Evolutionary conservation across 2,888 invertebrate genomes (phyloP).

Genomic region (Caenorhabditis virilis): DNA sequence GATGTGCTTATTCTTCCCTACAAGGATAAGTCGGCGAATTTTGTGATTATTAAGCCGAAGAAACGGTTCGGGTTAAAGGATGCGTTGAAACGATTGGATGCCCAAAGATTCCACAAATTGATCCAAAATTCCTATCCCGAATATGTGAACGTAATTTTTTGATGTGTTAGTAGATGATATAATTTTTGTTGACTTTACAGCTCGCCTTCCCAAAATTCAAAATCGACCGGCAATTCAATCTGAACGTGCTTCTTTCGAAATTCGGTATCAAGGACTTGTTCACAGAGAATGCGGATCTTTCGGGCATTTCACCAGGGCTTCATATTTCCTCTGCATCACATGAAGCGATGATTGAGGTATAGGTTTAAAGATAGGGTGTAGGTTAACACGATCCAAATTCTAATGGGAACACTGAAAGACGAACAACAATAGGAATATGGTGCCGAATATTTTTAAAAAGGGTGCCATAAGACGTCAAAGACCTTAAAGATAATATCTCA

Average conservation of each 20-base stretch:
- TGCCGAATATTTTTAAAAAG: too few species aligned
- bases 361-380: too few species aligned
- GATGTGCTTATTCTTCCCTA: slow-evolving; percentile 28
- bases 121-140: slow-evolving; percentile 11
- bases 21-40: slow-evolving; percentile 26
- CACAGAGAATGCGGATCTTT: slow-evolving; percentile 25
- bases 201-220: slow-evolving; percentile 41
- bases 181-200: too few species aligned
- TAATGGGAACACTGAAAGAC: too few species aligned
- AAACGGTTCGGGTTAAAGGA: slow-evolving; percentile 2
- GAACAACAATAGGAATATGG: too few species aligned
- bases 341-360: slow-evolving; percentile 62
- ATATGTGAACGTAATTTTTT: slow-evolving; percentile 4
- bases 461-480: too few species aligned
- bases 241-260: slow-evolving; percentile 19
- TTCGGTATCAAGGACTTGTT: slow-evolving; percentile 33
- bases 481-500: too few species aligned
- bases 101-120: slow-evolving; percentile 19
- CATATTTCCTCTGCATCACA: slow-evolving; percentile 53
- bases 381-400: too few species aligned
- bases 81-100: slow-evolving; percentile 10
- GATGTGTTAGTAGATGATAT: too few species aligned
- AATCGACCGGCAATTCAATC: slow-evolving; percentile 21
- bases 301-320: slow-evolving; percentile 38
- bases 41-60: slow-evolving; percentile 22